These are phyloP conservation scores for Puntigrus tetrazona DNA, from an alignment of 2,113 vertebrate species.

Conservation along the genomic window DNA sequence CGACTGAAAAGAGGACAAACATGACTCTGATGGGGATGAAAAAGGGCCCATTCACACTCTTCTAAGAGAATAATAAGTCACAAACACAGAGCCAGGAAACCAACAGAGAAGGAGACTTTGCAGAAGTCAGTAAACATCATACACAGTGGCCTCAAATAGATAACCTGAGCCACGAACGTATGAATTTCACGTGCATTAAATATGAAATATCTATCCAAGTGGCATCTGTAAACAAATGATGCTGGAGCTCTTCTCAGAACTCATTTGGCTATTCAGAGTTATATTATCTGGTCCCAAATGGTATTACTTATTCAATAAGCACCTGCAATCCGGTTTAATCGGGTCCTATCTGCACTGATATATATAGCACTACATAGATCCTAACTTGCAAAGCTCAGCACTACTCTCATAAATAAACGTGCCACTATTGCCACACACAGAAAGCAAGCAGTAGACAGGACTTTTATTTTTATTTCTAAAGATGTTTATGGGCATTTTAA, in stretches of 20 bases:
- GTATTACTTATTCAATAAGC: neutral
- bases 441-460: neutral
- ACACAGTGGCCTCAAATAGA: neutral
- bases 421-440: neutral
- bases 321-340: neutral
- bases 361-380: neutral
- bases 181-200: neutral
- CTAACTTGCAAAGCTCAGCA: neutral
- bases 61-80: neutral
- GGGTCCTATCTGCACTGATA: neutral
- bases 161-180: neutral
- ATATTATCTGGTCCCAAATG: neutral
- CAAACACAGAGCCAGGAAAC: slow-evolving; percentile 29
- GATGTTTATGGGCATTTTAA: neutral
- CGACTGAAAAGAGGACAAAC: slow-evolving; percentile 32
- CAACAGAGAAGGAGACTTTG: slow-evolving; percentile 11
- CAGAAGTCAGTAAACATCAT: neutral
- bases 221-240: neutral
- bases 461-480: no score
- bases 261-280: neutral
- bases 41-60: neutral
- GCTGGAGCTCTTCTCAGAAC: neutral
- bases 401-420: neutral
- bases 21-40: slow-evolving; percentile 7
- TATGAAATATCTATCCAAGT: neutral